Evolutionary conservation across 2,888 invertebrate genomes (phyloP).

Genomic region (Cataglyphis rosenhaueri): DNA sequence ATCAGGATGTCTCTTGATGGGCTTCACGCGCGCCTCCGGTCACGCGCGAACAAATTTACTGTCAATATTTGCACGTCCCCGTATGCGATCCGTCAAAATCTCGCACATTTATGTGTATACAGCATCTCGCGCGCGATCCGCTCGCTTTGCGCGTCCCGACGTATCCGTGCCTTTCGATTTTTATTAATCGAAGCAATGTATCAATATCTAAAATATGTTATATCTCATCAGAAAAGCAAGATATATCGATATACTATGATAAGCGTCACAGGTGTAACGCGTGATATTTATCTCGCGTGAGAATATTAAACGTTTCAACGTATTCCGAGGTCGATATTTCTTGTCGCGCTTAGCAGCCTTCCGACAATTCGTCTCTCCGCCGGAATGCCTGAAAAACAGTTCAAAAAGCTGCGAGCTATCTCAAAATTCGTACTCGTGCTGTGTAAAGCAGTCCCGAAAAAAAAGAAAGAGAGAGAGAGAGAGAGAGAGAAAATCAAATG

Average conservation of each 20-base stretch:
- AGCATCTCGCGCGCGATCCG: not conserved
- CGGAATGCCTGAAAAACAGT: not conserved
- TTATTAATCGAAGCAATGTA: not conserved
- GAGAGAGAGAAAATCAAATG: slow-evolving; percentile 56
- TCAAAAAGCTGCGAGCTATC: slow-evolving; percentile 24
- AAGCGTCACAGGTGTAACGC: not conserved
- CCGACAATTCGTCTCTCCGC: not conserved
- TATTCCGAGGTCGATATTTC: slow-evolving; percentile 19
- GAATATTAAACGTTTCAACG: slow-evolving; percentile 31
- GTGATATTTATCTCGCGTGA: not conserved
- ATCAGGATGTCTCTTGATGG: slow-evolving; percentile 73
- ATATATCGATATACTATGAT: not conserved
- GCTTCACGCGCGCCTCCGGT: slow-evolving; percentile 36
- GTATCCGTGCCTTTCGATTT: not conserved
- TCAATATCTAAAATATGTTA: not conserved
- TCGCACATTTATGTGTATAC: slow-evolving; percentile 18
- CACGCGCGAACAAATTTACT: slow-evolving; percentile 58
- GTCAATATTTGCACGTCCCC: slow-evolving; percentile 61
- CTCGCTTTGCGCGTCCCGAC: not conserved
- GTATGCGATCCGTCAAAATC: slow-evolving; percentile 14
- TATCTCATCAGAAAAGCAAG: not conserved
- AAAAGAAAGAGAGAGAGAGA: no score
- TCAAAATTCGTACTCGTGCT: slow-evolving; percentile 12
- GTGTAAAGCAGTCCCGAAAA: not conserved
- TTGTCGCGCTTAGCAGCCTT: not conserved